These are phyloP conservation scores for Acleris laterana DNA, from an alignment of 2,888 invertebrate genomes.

Conservation along the genomic window DNA sequence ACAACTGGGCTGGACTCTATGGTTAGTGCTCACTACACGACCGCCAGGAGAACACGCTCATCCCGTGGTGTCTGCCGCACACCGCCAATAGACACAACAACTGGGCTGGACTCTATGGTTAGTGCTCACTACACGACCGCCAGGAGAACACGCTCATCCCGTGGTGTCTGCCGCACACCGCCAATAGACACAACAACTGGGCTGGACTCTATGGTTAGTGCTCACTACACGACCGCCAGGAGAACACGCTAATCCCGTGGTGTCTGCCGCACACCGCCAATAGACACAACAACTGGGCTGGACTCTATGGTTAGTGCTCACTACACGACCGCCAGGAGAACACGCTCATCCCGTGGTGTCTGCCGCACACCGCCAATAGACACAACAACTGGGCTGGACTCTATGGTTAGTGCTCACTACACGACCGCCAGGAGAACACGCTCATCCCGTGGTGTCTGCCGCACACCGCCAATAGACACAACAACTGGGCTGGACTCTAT, in stretches of 20 bases:
- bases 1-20: slow-evolving; percentile 94
- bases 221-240: slow-evolving; percentile 86
- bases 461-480: too few relatives aligned
- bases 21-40: slow-evolving; percentile 79
- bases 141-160: slow-evolving; percentile 94
- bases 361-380: slow-evolving; percentile 93
- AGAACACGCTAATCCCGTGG: slow-evolving; percentile 94
- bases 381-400: slow-evolving; percentile 95
- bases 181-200: slow-evolving; percentile 94
- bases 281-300: slow-evolving; percentile 94
- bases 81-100: slow-evolving; percentile 93
- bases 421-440: slow-evolving; percentile 91
- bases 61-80: slow-evolving; percentile 95
- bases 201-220: slow-evolving; percentile 89
- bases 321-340: slow-evolving; percentile 89
- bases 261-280: slow-evolving; percentile 94
- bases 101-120: slow-evolving; percentile 93
- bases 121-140: slow-evolving; percentile 76
- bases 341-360: slow-evolving; percentile 94
- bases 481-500: too few relatives aligned
- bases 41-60: slow-evolving; percentile 91
- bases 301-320: slow-evolving; percentile 86
- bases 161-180: slow-evolving; percentile 95
- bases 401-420: slow-evolving; percentile 82
- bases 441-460: slow-evolving; percentile 95